A percentile compares a stretch with the other conserved stretches of the same genome.
Evolutionary conservation across 1,140 invertebrate species (phyloP).

Genomic region (Heliconius congener): DNA sequence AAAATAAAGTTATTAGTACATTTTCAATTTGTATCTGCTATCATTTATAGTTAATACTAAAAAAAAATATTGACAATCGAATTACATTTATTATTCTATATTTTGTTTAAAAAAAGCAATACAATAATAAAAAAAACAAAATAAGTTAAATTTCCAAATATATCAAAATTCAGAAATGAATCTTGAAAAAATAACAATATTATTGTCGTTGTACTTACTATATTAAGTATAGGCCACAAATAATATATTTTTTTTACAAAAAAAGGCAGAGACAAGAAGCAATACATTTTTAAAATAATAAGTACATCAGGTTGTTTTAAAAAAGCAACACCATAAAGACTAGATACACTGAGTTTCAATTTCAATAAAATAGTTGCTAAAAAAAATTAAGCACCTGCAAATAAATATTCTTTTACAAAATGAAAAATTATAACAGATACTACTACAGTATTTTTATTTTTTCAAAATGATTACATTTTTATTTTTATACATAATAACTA

Average conservation of each 20-base stretch:
- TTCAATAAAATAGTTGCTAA: background rate
- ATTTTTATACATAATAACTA: no score
- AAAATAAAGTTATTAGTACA: background rate
- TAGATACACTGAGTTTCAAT: background rate
- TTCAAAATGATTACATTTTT: no score
- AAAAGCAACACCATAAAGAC: background rate
- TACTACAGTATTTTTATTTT: no score
- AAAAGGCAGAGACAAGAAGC: background rate
- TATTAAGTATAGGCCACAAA: conserved; percentile 5
- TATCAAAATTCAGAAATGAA: no score
- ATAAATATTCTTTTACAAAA: background rate
- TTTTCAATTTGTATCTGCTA: background rate
- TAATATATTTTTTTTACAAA: background rate
- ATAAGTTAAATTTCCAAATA: no score
- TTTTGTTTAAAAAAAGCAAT: no score
- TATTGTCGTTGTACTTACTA: background rate
- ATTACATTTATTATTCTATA: background rate
- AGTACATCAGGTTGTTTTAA: background rate
- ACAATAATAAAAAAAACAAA: no score
- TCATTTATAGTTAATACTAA: background rate
- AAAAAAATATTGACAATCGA: background rate
- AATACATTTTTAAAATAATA: background rate
- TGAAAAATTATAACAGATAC: background rate
- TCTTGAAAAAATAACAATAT: background rate
- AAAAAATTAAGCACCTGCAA: background rate